Evolutionary conservation across 2,888 invertebrate species (phyloP).

Genomic region (Anodontia alba): DNA sequence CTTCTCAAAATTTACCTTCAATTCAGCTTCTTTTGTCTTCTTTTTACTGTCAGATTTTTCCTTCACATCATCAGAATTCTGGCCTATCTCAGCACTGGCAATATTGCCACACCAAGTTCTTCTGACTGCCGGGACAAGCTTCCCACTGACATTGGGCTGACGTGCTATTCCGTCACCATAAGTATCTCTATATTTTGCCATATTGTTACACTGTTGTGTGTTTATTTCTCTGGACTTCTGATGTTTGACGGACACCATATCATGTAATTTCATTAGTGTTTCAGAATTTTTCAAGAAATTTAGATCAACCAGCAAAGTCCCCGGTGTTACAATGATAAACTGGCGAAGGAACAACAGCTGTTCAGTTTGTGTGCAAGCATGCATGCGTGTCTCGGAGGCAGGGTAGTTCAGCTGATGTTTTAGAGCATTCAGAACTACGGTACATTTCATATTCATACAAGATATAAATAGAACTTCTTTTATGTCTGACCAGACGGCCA

Average conservation of each 20-base stretch:
- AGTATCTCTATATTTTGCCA: slow-evolving; percentile 9
- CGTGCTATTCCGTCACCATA: not conserved
- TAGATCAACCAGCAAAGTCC: slow-evolving; percentile 67
- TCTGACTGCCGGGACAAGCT: too few species aligned
- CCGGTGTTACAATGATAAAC: slow-evolving; percentile 63
- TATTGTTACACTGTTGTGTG: slow-evolving; percentile 38
- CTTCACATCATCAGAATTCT: too few species aligned
- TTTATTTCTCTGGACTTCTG: slow-evolving; percentile 17
- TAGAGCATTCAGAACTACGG: slow-evolving; percentile 64
- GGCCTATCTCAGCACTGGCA: too few species aligned
- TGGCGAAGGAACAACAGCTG: slow-evolving; percentile 64
- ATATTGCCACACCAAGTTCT: too few species aligned
- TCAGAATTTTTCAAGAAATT: slow-evolving; percentile 41
- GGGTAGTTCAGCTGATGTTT: slow-evolving; percentile 62
- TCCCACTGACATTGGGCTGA: too few species aligned
- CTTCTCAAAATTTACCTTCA: too few species aligned
- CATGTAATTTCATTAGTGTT: slow-evolving; percentile 44
- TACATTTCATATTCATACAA: slow-evolving; percentile 61
- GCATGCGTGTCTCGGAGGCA: slow-evolving; percentile 47
- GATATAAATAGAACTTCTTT: slow-evolving; percentile 67
- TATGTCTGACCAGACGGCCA: slow-evolving; percentile 70
- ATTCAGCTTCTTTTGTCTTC: too few species aligned
- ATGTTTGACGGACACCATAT: slow-evolving; percentile 61
- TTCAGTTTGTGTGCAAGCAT: slow-evolving; percentile 63
- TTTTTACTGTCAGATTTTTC: too few species aligned